Conservation (phyloP, 2,888 invertebrate species). For the Idaea dimidiata region DNA sequence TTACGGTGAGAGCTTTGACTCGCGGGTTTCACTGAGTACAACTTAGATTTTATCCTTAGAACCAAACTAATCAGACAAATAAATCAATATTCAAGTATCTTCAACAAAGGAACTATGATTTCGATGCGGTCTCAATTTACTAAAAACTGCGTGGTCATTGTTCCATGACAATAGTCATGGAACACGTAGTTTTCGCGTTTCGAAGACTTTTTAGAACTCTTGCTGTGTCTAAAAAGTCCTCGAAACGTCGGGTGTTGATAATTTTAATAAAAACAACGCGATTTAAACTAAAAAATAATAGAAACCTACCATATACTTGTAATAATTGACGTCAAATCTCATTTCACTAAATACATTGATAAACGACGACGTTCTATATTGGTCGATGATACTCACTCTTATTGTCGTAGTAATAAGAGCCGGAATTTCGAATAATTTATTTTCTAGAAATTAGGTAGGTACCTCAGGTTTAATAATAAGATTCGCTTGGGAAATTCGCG, state of each 20-base stretch:
- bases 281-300: background rate
- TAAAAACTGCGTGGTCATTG: too few relatives aligned
- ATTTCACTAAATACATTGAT: background rate
- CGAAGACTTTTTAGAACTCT: too few relatives aligned
- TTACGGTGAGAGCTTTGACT: background rate
- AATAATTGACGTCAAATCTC: background rate
- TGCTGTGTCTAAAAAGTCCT: too few relatives aligned
- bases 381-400: background rate
- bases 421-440: conserved; percentile 21
- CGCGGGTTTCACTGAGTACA: background rate
- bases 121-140: too few relatives aligned
- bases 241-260: too few relatives aligned
- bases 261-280: too few relatives aligned
- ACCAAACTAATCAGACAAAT: too few relatives aligned
- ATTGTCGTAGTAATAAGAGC: background rate
- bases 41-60: too few relatives aligned
- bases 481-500: conserved; percentile 27
- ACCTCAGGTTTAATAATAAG: conserved; percentile 6
- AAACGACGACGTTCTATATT: background rate
- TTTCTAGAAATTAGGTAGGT: conserved; percentile 18
- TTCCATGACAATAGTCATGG: too few relatives aligned
- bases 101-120: too few relatives aligned
- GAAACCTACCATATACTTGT: background rate
- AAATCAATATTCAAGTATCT: too few relatives aligned
- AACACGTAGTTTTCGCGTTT: too few relatives aligned